phyloP scores from a whole-genome alignment of 2,113 vertebrate species.

The Ochotona curzoniae region DNA sequence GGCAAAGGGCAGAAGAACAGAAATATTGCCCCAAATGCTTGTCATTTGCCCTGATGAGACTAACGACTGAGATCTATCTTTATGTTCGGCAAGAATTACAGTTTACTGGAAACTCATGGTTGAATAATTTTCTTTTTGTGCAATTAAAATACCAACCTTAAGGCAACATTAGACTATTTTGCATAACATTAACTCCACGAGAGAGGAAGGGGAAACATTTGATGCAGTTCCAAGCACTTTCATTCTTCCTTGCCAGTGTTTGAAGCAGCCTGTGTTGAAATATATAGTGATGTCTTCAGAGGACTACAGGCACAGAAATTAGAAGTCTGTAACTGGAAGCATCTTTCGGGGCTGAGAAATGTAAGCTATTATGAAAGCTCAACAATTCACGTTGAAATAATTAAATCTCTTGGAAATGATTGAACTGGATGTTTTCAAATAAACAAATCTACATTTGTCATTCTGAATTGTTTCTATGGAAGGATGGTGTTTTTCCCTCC shows the following conservation, averaged over 20 bases:
- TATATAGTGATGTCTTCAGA: slow-evolving; percentile 53
- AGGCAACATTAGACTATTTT: slow-evolving; percentile 57
- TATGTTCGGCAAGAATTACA: not conserved
- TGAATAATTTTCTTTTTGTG: slow-evolving; percentile 59
- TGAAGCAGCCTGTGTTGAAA: slow-evolving; percentile 69
- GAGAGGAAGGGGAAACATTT: not conserved
- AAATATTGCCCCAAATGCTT: slow-evolving; percentile 18
- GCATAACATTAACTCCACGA: slow-evolving; percentile 59
- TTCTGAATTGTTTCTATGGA: slow-evolving; percentile 59
- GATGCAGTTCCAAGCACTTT: slow-evolving; percentile 56
- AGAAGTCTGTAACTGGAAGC: slow-evolving; percentile 55
- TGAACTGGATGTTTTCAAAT: slow-evolving; percentile 67
- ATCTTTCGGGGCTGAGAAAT: slow-evolving; percentile 64
- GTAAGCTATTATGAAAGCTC: slow-evolving; percentile 61
- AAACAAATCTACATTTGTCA: slow-evolving; percentile 66
- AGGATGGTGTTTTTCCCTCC: slow-evolving; percentile 6
- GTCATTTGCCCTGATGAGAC: slow-evolving; percentile 17
- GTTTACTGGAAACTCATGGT: slow-evolving; percentile 40
- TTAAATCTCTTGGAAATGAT: slow-evolving; percentile 68
- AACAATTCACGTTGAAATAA: slow-evolving; percentile 68
- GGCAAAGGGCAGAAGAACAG: not conserved
- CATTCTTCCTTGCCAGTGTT: slow-evolving; percentile 57
- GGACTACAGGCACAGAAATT: slow-evolving; percentile 50
- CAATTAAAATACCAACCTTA: slow-evolving; percentile 64
- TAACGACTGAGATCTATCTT: slow-evolving; percentile 14